Conservation (phyloP, 2,113 vertebrate genomes). For the Callorhinus ursinus region DNA sequence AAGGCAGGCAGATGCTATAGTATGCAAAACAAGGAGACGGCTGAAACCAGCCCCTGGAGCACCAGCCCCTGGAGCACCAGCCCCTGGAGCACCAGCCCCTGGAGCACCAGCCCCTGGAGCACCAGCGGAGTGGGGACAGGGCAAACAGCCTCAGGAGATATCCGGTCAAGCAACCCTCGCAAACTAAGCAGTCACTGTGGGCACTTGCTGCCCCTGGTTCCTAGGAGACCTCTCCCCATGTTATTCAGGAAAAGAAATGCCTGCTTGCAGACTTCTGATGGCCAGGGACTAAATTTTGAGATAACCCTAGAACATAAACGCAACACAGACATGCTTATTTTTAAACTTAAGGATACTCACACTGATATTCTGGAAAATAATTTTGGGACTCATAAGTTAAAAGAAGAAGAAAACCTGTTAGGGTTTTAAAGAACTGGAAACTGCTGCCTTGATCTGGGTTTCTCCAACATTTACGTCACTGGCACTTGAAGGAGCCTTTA, state of each 20-base stretch:
- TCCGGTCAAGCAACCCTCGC: not conserved
- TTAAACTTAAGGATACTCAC: not conserved
- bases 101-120: not conserved
- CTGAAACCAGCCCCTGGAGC: not conserved
- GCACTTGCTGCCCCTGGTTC: not conserved
- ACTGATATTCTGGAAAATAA: not conserved
- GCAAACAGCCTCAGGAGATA: not conserved
- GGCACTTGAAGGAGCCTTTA: not conserved
- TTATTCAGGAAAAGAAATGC: not conserved
- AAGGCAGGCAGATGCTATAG: too few relatives aligned
- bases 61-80: not conserved
- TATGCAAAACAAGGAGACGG: not conserved
- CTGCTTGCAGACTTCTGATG: not conserved
- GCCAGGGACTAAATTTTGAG: not conserved
- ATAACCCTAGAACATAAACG: not conserved
- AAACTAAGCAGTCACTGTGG: fast-evolving
- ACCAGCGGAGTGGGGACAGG: fast-evolving
- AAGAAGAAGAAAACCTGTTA: not conserved
- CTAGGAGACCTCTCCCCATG: not conserved
- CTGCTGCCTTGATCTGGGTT: not conserved
- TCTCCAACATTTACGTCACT: not conserved
- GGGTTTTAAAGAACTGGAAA: not conserved
- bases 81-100: too few relatives aligned
- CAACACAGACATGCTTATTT: not conserved
- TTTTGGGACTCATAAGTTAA: not conserved